phyloP scores from a whole-genome alignment of 2,113 vertebrate species.

The Oriolus oriolus region DNA sequence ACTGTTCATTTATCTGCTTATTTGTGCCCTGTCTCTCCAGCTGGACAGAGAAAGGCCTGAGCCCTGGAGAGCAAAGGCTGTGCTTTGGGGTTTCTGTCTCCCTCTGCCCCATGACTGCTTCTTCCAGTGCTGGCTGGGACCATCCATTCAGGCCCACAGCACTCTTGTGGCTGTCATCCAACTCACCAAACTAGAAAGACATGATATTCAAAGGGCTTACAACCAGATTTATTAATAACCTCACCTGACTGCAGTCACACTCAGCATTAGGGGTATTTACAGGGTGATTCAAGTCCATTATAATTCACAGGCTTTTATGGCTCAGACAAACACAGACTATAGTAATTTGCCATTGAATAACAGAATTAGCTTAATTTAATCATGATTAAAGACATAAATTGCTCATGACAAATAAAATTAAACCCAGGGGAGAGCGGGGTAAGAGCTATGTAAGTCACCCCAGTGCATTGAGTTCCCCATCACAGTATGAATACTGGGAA shows the following conservation, averaged over 20 bases:
- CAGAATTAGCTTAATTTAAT: slow-evolving; percentile 18
- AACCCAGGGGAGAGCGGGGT: background rate
- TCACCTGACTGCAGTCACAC: background rate
- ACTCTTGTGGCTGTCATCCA: background rate
- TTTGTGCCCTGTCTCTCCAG: background rate
- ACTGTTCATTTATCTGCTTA: background rate
- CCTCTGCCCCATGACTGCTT: background rate
- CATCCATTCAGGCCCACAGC: background rate
- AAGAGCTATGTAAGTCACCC: background rate
- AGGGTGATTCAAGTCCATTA: background rate
- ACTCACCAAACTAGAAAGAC: background rate
- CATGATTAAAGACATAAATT: background rate
- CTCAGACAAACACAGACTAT: background rate
- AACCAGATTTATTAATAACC: background rate
- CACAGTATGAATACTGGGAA: background rate
- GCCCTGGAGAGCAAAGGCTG: background rate
- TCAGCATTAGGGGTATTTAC: background rate
- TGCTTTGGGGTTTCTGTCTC: background rate
- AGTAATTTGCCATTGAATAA: background rate
- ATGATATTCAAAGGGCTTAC: background rate
- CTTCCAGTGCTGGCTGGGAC: background rate
- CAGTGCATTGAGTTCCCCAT: background rate
- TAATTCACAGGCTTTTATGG: background rate
- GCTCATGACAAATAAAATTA: background rate
- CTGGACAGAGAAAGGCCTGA: background rate